Percentiles rank a stretch among this genome's conserved stretches.
These are phyloP conservation scores for Desoria tigrina DNA, from an alignment of 2,888 invertebrate genomes.

Conservation along the genomic window DNA sequence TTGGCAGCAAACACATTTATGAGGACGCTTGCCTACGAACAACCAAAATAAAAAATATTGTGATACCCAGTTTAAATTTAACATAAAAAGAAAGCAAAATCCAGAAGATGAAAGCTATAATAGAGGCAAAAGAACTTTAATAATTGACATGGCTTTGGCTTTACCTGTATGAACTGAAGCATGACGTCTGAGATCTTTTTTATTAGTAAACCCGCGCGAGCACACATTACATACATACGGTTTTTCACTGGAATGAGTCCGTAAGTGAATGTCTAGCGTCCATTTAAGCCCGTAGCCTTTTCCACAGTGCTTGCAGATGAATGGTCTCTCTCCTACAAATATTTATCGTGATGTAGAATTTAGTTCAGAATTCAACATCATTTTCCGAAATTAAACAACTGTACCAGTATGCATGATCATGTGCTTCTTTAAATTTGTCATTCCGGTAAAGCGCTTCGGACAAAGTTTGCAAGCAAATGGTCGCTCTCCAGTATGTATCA, in stretches of 20 bases:
- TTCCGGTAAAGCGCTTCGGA: slow-evolving; percentile 65
- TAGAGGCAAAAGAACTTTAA: background rate
- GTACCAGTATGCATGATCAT: slow-evolving; percentile 63
- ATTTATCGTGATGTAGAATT: background rate
- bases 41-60: too few species aligned
- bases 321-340: slow-evolving; percentile 60
- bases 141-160: too few species aligned
- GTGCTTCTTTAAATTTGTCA: slow-evolving; percentile 71
- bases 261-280: slow-evolving; percentile 63
- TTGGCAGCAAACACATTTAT: slow-evolving; percentile 70
- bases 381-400: too few species aligned
- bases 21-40: slow-evolving; percentile 67
- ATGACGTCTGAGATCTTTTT: slow-evolving; percentile 71
- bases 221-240: slow-evolving; percentile 68
- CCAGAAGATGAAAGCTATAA: too few species aligned
- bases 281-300: slow-evolving; percentile 65
- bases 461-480: slow-evolving; percentile 65
- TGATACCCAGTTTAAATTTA: too few species aligned
- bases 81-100: too few species aligned
- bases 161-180: slow-evolving; percentile 69
- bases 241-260: slow-evolving; percentile 62
- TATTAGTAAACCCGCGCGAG: slow-evolving; percentile 67
- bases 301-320: slow-evolving; percentile 65
- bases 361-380: background rate
- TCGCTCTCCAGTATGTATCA: slow-evolving; percentile 59